phyloP scores from a whole-genome alignment of 2,113 vertebrate species.

The Ranitomeya variabilis region DNA sequence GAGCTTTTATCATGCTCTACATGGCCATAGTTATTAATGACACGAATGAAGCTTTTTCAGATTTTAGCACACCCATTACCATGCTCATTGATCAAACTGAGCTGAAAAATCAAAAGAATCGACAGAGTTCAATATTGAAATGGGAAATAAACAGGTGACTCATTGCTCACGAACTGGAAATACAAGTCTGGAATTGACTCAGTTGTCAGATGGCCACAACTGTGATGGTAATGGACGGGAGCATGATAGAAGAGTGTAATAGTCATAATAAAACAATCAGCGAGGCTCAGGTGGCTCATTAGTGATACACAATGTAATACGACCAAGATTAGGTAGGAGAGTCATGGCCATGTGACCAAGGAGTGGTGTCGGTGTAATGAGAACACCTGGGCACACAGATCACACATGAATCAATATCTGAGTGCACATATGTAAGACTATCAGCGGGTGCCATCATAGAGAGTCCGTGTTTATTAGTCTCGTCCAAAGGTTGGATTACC shows the following conservation, averaged over 20 bases:
- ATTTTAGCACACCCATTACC: background rate
- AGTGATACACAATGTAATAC: constrained; percentile 8
- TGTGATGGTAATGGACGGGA: background rate
- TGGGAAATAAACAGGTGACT: background rate
- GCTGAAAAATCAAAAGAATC: background rate
- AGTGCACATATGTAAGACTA: background rate
- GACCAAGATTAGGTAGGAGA: background rate
- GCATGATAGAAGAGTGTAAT: background rate
- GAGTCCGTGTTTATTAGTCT: background rate
- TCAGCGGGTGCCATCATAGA: background rate
- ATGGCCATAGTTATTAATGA: background rate
- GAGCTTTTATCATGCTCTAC: background rate
- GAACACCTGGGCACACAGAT: constrained; percentile 5
- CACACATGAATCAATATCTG: background rate
- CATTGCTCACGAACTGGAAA: background rate
- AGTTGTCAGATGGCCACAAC: background rate
- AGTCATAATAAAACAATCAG: constrained; percentile 15
- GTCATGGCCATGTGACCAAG: background rate
- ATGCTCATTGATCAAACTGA: background rate
- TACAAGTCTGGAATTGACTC: constrained; percentile 15
- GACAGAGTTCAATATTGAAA: background rate
- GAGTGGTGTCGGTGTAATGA: constrained; percentile 3
- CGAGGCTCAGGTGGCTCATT: constrained; percentile 12
- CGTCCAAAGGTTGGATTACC: too few species aligned
- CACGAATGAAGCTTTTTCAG: background rate